Percentiles rank a stretch among this genome's conserved stretches.
phyloP scores from a whole-genome alignment of 2,113 vertebrate species.

The Terrapene triunguis region DNA sequence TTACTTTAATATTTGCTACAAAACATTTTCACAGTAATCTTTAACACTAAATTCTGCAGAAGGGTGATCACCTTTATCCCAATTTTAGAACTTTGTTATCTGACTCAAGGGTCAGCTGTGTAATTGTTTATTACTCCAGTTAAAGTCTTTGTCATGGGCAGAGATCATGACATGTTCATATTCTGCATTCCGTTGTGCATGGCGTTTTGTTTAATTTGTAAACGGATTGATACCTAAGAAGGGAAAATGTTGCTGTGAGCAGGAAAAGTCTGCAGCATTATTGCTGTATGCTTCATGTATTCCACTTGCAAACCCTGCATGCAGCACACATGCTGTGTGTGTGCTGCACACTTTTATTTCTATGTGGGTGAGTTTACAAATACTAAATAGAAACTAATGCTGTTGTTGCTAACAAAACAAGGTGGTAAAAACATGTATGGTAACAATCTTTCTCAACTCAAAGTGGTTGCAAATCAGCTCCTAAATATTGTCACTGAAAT shows the following conservation, averaged over 20 bases:
- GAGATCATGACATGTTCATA: background rate
- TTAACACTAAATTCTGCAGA: background rate
- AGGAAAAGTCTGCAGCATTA: slow-evolving; percentile 30
- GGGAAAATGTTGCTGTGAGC: background rate
- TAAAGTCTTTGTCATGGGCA: slow-evolving; percentile 14
- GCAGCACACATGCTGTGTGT: background rate
- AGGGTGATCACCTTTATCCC: background rate
- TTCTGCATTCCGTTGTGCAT: background rate
- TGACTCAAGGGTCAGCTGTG: background rate
- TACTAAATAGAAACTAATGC: background rate
- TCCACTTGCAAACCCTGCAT: background rate
- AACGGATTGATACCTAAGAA: background rate
- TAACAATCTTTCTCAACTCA: slow-evolving; percentile 71
- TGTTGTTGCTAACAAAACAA: slow-evolving; percentile 9
- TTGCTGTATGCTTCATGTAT: slow-evolving; percentile 13
- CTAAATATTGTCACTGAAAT: slow-evolving; percentile 79
- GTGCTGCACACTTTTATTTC: slow-evolving; percentile 32
- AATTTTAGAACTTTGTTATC: background rate
- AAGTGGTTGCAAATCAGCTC: slow-evolving; percentile 89
- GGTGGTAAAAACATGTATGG: slow-evolving; percentile 2
- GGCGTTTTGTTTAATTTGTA: background rate
- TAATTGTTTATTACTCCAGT: background rate
- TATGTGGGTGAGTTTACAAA: slow-evolving; percentile 13
- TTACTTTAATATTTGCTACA: background rate
- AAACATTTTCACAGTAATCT: background rate